Evolutionary conservation across 2,888 invertebrate species (phyloP), one percentile per base, ranked within the genome.

Genomic region (Acleris emargana): DNA sequence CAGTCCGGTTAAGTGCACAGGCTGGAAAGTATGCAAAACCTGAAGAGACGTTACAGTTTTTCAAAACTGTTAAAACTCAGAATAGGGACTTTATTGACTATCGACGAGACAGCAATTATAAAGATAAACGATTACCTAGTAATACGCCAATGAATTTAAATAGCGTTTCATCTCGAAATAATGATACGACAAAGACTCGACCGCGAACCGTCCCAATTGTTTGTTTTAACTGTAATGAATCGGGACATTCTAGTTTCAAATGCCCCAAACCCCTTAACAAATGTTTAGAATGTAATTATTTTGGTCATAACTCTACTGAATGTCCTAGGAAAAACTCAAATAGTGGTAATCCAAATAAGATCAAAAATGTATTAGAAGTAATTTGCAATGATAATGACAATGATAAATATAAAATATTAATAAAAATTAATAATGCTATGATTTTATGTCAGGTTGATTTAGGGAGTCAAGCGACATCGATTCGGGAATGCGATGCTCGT

Each of bases 391-490:
- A 42, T 42, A 11, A 17, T 45, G 45, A 17, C 20, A 28, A 51
- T 28, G 25, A 51, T n/a, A 51, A 51, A 28, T 51, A 51, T n/a
- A 22, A 51, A n/a, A 22, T 51, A 25, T 5, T 28, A 1, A 25
- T 51, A 51, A 51, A 51, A n/a, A 13, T 51, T 7, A 51, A 51
- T n/a, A 5, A 16, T 16, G 1, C 16, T 16, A 3, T 25, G 9
- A 16, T 25, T 1, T 5, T 16, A 20, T 0, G 25, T 25, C 51
- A 51, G n/a, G 25, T 51, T 16, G 51, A 51, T 51, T n/a, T 51
- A 25, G 51, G 25, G 16, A 51, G 51, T 51, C 16, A 51, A n/a
- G 51, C 51, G 16, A 51, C 51, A 7, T 25, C 28, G n/a, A 28
- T 51, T 6, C 51, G 51, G 5, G 16, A 51, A 51, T 16, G 5